Base-by-base conservation (phyloP, 2,888 invertebrate species). In the Smittia sp. region DNA sequence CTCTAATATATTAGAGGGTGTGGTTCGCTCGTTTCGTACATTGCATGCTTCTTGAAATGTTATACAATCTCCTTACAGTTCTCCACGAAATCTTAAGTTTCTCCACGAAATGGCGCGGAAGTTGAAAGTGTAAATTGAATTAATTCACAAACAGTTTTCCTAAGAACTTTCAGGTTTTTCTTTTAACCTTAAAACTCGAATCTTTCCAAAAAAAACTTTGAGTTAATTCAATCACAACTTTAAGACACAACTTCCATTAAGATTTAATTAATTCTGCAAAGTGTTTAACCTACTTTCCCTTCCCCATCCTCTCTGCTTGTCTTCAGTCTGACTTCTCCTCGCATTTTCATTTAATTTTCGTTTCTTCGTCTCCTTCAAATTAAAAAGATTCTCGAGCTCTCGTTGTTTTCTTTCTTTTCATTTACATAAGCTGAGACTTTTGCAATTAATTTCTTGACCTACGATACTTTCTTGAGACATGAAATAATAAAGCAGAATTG, bases 351-450 rank as follows among this genome's bases (percentile, higher is more conserved):
- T 63, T 25, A 24, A 63, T 63, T 63, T 63, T 63, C 63, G 1
- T 63, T 63, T 63, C 7, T 27, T 13, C 25, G 4, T 63, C 63
- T 63, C n/a, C 22, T 63, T 63, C 63, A n/a, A 63, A 63, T 63
- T 63, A 63, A 63, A 58, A 63, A 63, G 63, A 63, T 63, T 24
- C 13, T 25, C 63, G 22, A 63, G 63, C 22, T 63, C n/a, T n/a
- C 22, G 63, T 63, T 63, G 63, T 63, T 63, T 63, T 63, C 22
- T 63, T 27, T 63, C 22, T 27, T 25, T 63, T 27, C 27, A 63
- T 63, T 63, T 63, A 63, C 27, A 63, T 63, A 63, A 63, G 63
- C 63, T 63, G 63, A 63, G 63, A 63, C 63, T 63, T 63, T 63
- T 9, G 63, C 63, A 63, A 63, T 63, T 63, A 63, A 63, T 63